Evolutionary conservation across 2,113 vertebrate species (phyloP).

Genomic region (Tupaia chinensis): DNA sequence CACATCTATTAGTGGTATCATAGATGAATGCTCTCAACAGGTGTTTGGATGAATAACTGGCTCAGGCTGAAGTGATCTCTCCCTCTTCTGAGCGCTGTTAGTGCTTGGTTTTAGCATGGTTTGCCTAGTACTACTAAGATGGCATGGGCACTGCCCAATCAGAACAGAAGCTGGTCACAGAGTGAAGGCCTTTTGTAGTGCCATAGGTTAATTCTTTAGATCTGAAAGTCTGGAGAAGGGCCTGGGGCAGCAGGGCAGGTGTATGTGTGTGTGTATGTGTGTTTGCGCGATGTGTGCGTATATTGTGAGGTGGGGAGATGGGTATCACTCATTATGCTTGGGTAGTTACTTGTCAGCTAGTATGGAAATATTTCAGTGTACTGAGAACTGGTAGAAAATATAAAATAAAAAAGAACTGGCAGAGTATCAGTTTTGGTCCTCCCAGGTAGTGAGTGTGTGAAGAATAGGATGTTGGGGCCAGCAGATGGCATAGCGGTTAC

Average conservation of each 20-base stretch:
- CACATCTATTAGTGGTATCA: not conserved
- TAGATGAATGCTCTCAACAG: not conserved
- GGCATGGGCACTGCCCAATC: not conserved
- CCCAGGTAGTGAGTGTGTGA: not conserved
- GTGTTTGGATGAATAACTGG: not conserved
- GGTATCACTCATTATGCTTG: not conserved
- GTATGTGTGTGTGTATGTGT: not conserved
- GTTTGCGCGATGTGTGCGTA: not conserved
- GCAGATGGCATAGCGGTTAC: too few relatives aligned
- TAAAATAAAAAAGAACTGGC: not conserved
- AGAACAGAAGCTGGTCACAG: not conserved
- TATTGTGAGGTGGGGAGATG: too few relatives aligned
- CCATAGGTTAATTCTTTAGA: not conserved
- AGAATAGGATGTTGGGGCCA: not conserved
- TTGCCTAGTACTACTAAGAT: not conserved
- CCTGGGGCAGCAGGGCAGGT: not conserved
- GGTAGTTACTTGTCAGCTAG: not conserved
- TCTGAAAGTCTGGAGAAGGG: not conserved
- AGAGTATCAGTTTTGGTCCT: not conserved
- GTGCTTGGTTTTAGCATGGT: constrained; percentile 10
- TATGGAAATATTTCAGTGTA: not conserved
- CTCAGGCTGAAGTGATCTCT: not conserved
- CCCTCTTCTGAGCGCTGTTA: constrained; percentile 11
- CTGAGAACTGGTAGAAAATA: not conserved
- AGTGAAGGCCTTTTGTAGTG: not conserved